Base-by-base conservation (phyloP, 1,140 invertebrate species). In the Drosophila sp. region DNA sequence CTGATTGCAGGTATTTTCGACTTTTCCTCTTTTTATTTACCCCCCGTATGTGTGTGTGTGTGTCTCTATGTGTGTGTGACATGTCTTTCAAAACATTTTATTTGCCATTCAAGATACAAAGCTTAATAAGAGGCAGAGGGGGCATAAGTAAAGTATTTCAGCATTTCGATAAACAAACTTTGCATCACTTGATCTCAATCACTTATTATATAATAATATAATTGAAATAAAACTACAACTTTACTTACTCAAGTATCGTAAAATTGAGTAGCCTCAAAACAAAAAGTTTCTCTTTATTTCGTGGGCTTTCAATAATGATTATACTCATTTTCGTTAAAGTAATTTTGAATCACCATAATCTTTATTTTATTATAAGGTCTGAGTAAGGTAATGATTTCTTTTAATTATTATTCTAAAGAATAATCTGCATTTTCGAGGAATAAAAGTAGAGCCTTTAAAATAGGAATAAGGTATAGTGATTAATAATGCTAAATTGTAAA, bases 1-100 rank as follows among this genome's bases (percentile, higher is more conserved):
- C 62, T 71, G 78, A 78, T 86, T 84, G 78, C 78, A 77, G 65
- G 61, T 80, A 41, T 66, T 57, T 57, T 46, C 36, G 29, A 7
- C n/a, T 43, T 21, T 59, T 25, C 32, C n/a, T 27, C 11, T 61
- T 21, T 18, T 5, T n/a, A 34, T 9, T n/a, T n/a, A n/a, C n/a
- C n/a, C 4, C 38, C 9, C 18, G 36, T 36, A 14, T 50, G 34
- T 14, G 13, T 8, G 7, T 41, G 11, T 54, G 9, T 57, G 13
- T 21, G 13, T 57, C 13, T 40, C 9, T n/a, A 21, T 46, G 29
- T 46, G 48, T 69, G 38, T 48, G 67, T 38, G 13, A 45, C 18
- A 21, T 11, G 27, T 62, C 62, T 70, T 62, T 70, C 32, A 11
- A 58, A 59, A 13, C 41, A 59, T 34, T 46, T 59, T 46, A 34